Percentiles rank a stretch among this genome's conserved stretches.
Conservation (phyloP, 23 tunicate species). For the Aplidium turbinatum region DNA sequence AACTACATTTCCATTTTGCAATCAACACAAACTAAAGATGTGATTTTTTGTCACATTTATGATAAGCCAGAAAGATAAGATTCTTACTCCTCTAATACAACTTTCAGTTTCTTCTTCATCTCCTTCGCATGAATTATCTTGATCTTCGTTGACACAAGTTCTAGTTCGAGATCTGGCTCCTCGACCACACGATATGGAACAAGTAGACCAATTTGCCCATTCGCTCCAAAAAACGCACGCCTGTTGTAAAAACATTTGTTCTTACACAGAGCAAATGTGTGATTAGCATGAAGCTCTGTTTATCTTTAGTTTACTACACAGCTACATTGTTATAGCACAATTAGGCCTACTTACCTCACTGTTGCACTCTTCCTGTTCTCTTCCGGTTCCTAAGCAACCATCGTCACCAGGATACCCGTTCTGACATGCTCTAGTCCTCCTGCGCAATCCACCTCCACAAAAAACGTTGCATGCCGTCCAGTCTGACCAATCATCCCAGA, state of each 20-base stretch:
- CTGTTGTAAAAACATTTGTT: slow-evolving; percentile 4
- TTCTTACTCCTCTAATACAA: slow-evolving; percentile 69
- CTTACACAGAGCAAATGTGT: too few relatives aligned
- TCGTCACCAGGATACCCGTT: slow-evolving; percentile 66
- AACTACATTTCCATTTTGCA: too few relatives aligned
- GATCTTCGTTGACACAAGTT: slow-evolving; percentile 54
- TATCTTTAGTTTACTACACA: too few relatives aligned
- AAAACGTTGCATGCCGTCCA: slow-evolving; percentile 54
- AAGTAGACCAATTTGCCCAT: slow-evolving; percentile 67
- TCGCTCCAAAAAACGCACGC: slow-evolving; percentile 63
- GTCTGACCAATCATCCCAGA: slow-evolving; percentile 51
- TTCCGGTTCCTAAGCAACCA: slow-evolving; percentile 51
- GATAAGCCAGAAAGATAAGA: not conserved
- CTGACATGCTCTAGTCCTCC: slow-evolving; percentile 24
- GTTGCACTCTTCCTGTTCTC: slow-evolving; percentile 44
- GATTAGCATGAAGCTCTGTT: too few relatives aligned
- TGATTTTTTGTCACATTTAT: not conserved
- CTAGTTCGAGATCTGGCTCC: slow-evolving; percentile 61
- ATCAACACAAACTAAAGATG: not conserved
- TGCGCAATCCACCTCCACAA: slow-evolving; percentile 62
- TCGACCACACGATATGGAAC: slow-evolving; percentile 64
- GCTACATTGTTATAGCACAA: too few relatives aligned
- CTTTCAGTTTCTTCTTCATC: slow-evolving; percentile 33
- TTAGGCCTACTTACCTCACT: slow-evolving; percentile 17
- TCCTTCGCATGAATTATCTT: slow-evolving; percentile 50